Percentiles rank a stretch among this genome's conserved stretches.
phyloP scores from a whole-genome alignment of 2,113 vertebrate genomes.

The Nicator chloris region DNA sequence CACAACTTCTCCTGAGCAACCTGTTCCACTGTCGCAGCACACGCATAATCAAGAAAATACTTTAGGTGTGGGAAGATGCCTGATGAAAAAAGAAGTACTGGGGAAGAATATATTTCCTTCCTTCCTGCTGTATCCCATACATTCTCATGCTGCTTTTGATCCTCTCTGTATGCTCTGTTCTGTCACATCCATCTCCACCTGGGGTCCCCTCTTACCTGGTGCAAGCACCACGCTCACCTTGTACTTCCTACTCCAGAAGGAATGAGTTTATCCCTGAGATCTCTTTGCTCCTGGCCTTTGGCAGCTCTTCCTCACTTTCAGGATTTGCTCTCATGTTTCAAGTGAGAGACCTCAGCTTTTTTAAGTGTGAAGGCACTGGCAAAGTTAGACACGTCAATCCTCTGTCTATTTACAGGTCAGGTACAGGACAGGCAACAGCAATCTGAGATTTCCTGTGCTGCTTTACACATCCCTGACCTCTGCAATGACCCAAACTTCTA shows the following conservation, averaged over 20 bases:
- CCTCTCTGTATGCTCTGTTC: not conserved
- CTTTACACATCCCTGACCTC: not conserved
- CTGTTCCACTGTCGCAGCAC: not conserved
- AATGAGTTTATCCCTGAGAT: not conserved
- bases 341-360: not conserved
- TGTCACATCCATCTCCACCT: not conserved
- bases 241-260: not conserved
- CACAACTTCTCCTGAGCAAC: not conserved
- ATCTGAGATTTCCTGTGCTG: not conserved
- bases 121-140: fast-evolving
- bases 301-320: not conserved
- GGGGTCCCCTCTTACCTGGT: not conserved
- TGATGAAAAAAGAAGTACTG: not conserved
- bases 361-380: not conserved
- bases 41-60: not conserved
- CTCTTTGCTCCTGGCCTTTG: not conserved
- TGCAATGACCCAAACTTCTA: not conserved
- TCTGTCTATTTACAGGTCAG: constrained; percentile 41
- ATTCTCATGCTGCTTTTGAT: not conserved
- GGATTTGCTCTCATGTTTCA: not conserved
- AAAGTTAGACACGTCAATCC: not conserved
- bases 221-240: not conserved
- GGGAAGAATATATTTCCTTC: not conserved
- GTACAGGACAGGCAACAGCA: not conserved
- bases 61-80: not conserved